A percentile compares a stretch with the other conserved stretches of the same genome.
Evolutionary conservation across 92 coral and sea anemone species (phyloP).

Genomic region (Porites rus): DNA sequence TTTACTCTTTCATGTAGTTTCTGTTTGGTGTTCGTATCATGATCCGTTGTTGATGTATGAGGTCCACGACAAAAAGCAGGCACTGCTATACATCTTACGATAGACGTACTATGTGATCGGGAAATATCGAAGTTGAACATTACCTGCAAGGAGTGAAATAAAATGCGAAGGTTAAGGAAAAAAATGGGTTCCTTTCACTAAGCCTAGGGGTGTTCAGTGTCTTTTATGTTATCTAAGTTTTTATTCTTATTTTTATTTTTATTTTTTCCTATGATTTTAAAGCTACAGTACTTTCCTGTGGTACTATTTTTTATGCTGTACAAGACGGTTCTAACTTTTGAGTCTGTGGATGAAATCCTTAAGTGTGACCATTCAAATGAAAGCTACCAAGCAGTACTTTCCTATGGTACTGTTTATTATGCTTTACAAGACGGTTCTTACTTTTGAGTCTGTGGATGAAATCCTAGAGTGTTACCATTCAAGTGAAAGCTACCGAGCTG

Average conservation of each 20-base stretch:
- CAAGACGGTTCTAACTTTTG: too few relatives aligned
- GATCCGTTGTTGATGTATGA: neutral
- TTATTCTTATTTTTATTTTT: too few relatives aligned
- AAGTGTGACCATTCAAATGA: neutral
- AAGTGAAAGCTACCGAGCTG: too few relatives aligned
- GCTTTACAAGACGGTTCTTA: slow-evolving; percentile 9
- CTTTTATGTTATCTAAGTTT: too few relatives aligned
- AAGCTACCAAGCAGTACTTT: neutral
- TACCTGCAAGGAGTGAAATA: neutral
- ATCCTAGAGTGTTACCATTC: neutral
- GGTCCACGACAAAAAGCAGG: neutral
- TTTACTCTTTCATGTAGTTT: too few relatives aligned
- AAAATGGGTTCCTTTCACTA: neutral
- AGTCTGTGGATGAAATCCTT: too few relatives aligned
- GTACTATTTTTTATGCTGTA: too few relatives aligned
- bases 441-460: slow-evolving; percentile 6
- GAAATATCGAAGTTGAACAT: neutral
- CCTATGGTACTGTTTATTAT: slow-evolving; percentile 10
- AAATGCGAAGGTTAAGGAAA: neutral
- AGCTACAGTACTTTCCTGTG: too few relatives aligned
- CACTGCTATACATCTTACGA: neutral
- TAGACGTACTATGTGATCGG: too few relatives aligned
- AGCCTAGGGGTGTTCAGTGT: too few relatives aligned
- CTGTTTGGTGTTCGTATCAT: too few relatives aligned
- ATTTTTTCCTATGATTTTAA: too few relatives aligned